Evolutionary conservation across 2,113 vertebrate species (phyloP), one percentile per base, ranked within the genome.

Genomic region (Odocoileus hemionus): DNA sequence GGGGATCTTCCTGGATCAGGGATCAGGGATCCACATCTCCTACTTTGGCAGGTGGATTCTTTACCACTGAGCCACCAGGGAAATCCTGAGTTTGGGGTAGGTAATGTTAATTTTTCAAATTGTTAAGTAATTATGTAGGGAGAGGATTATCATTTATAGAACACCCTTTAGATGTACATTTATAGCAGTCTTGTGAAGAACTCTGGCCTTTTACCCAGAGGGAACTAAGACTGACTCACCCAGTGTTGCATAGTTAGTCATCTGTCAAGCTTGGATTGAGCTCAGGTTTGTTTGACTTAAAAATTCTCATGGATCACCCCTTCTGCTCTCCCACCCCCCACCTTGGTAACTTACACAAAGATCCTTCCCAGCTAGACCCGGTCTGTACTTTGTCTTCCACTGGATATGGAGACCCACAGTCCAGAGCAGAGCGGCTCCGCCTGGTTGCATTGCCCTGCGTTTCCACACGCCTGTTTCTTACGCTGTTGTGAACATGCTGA

Each of bases 261-360:
- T 47, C 67, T 36, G 21, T 93, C 17, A 60, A 97, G 70, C 79
- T 83, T 25, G 76, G 19, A 15, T 79, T 88, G 76, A 92, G 54
- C 60, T 83, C 16, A 64, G 28, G 57, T 57, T n/a, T 61, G 45
- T 26, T 64, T 89, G 91, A 43, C 87, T 78, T 54, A 36, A 82
- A 54, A 54, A 54, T 82, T 88, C 39, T 58, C 7, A 2, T 74
- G 70, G 43, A 60, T 86, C 28, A 36, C 5, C 17, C 55, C 19
- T 30, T 52, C 11, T 5, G 1, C 45, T 5, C 4, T 39, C 52
- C 39, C 5, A 7, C 3, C 7, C 30, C 36, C 13, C 23, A n/a
- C n/a, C 21, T 84, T 78, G 39, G 28, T 87, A 26, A 39, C 43
- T 67, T 89, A 64, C 19, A 45, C 19, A 26, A 36, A 58, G 28